Percentiles rank a stretch among this genome's conserved stretches.
phyloP scores from a whole-genome alignment of 2,113 vertebrate genomes.

The Pogona vitticeps region DNA sequence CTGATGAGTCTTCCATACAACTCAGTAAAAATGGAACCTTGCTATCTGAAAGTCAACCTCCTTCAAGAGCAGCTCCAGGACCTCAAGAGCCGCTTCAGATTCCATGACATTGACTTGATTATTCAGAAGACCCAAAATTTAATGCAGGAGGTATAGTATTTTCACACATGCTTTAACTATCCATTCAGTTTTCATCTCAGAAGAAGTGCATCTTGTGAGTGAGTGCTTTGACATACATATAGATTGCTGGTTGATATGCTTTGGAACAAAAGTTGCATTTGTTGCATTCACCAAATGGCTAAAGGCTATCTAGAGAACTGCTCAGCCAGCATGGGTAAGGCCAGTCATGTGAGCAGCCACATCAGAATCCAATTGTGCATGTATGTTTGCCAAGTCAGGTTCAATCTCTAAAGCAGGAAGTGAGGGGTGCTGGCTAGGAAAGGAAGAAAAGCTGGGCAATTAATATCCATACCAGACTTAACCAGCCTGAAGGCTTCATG shows the following conservation, averaged over 20 bases:
- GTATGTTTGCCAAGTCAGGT: too few relatives aligned
- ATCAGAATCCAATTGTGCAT: not conserved
- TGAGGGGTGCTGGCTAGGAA: too few relatives aligned
- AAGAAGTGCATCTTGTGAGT: not conserved
- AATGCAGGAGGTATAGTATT: slow-evolving; percentile 87
- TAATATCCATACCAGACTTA: not conserved
- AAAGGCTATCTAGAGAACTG: not conserved
- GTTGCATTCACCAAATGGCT: too few relatives aligned
- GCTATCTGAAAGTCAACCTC: slow-evolving; percentile 81
- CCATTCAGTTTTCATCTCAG: not conserved
- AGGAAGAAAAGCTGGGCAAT: too few relatives aligned
- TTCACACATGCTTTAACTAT: slow-evolving; percentile 15
- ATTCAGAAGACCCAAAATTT: slow-evolving; percentile 88
- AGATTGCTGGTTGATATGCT: not conserved
- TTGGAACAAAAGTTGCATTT: too few relatives aligned
- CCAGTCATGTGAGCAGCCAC: not conserved
- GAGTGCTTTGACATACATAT: not conserved
- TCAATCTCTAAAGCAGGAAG: not conserved
- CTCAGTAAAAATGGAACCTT: slow-evolving; percentile 81
- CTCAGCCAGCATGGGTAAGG: not conserved
- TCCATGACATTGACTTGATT: slow-evolving; percentile 78
- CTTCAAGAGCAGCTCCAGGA: slow-evolving; percentile 83
- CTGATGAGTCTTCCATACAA: slow-evolving; percentile 76
- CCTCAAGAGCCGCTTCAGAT: slow-evolving; percentile 83
- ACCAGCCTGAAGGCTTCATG: not conserved